Evolutionary conservation across 1,140 invertebrate genomes (phyloP).

Genomic region (Pseudomyrmex concolor): DNA sequence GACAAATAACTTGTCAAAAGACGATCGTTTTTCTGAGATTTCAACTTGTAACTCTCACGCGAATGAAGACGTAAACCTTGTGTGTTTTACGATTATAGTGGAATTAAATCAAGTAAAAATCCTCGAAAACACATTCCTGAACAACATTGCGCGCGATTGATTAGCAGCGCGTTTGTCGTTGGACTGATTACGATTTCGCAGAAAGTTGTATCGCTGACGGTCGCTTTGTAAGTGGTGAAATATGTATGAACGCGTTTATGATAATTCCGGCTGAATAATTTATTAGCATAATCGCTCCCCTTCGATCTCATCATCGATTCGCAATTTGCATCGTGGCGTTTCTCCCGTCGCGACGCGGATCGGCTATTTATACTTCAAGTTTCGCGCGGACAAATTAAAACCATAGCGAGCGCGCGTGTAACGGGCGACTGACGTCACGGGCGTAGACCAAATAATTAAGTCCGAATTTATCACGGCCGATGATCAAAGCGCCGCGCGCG

Average conservation of each 20-base stretch:
- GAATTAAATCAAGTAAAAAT: conserved; percentile 5
- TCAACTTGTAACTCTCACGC: not conserved
- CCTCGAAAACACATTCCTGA: not conserved
- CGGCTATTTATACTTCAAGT: conserved; percentile 27
- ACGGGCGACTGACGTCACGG: not conserved
- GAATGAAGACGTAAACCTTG: not conserved
- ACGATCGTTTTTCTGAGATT: conserved; percentile 14
- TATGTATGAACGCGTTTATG: conserved; percentile 52
- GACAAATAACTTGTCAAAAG: conserved; percentile 26
- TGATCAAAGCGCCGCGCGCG: conserved; percentile 11
- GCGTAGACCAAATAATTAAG: conserved; percentile 37
- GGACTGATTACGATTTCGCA: not conserved
- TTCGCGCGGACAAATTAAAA: conserved; percentile 47
- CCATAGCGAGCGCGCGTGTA: not conserved
- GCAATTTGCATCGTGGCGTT: conserved; percentile 42
- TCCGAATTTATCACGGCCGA: conserved; percentile 13
- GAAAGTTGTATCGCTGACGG: conserved; percentile 3
- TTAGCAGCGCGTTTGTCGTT: not conserved
- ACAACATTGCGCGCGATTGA: not conserved
- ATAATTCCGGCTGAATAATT: conserved; percentile 52
- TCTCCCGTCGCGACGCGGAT: conserved; percentile 5
- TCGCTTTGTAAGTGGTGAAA: conserved; percentile 28
- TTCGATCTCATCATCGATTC: conserved; percentile 41
- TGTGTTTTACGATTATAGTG: conserved; percentile 7
- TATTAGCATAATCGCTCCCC: conserved; percentile 36